Percentiles rank a stretch among this genome's conserved stretches.
phyloP scores from a whole-genome alignment of 2,888 invertebrate genomes.

The Incurvaria masculella region DNA sequence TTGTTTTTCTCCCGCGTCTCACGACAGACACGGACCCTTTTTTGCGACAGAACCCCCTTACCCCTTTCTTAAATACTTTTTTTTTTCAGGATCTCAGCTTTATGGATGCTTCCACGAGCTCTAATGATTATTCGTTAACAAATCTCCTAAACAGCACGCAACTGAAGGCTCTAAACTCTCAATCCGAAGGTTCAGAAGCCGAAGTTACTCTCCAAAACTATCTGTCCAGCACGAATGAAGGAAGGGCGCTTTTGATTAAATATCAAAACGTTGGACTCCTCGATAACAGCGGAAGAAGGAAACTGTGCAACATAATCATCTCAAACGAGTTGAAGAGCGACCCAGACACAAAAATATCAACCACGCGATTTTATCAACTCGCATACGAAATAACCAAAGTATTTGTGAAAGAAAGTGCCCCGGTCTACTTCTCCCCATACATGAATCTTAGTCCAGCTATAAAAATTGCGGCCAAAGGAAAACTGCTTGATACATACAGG shows the following conservation, averaged over 20 bases:
- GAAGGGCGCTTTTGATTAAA: too few relatives aligned
- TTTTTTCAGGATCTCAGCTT: too few relatives aligned
- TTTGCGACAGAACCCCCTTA: too few relatives aligned
- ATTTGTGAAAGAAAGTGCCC: conserved; percentile 3
- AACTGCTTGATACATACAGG: neutral
- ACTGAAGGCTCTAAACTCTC: neutral
- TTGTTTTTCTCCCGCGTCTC: too few relatives aligned
- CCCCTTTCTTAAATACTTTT: too few relatives aligned
- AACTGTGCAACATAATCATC: neutral
- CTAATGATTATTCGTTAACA: neutral
- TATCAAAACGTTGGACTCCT: neutral
- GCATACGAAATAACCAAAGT: conserved; percentile 3
- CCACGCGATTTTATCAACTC: conserved; percentile 1
- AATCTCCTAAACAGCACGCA: neutral
- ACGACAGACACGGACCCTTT: too few relatives aligned
- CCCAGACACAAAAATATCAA: neutral
- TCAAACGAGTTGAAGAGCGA: neutral
- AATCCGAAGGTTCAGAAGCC: neutral
- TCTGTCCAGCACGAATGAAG: too few relatives aligned
- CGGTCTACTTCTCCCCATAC: conserved; percentile 1
- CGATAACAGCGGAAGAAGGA: neutral
- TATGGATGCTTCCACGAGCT: neutral
- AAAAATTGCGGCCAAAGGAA: conserved; percentile 1
- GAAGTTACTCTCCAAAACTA: too few relatives aligned
- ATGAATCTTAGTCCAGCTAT: conserved; percentile 2